Evolutionary conservation across 2,888 invertebrate genomes (phyloP).

Genomic region (Shargacucullia verbasci): DNA sequence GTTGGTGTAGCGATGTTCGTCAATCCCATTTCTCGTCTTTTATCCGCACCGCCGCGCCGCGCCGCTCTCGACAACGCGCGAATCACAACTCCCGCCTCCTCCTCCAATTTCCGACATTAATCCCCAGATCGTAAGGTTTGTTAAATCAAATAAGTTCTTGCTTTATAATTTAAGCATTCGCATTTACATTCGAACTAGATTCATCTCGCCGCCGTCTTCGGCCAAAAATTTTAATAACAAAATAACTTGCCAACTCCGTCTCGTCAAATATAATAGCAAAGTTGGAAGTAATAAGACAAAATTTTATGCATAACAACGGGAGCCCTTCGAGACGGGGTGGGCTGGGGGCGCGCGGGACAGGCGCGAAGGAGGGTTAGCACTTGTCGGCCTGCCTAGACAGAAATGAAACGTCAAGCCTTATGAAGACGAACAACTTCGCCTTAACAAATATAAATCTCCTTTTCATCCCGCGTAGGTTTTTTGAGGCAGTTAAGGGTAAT

Average conservation of each 20-base stretch:
- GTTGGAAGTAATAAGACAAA: constrained; percentile 89
- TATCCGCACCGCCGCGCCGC: constrained; percentile 42
- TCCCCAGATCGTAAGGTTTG: constrained; percentile 82
- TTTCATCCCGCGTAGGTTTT: constrained; percentile 78
- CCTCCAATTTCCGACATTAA: constrained; percentile 80
- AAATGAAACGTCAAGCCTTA: constrained; percentile 87
- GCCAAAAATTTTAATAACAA: constrained; percentile 89
- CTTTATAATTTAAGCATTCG: constrained; percentile 85
- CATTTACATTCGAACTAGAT: constrained; percentile 86
- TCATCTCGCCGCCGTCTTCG: constrained; percentile 74
- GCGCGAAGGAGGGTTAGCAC: constrained; percentile 76
- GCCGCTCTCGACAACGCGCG: constrained; percentile 64
- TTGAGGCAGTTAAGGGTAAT: constrained; percentile 76
- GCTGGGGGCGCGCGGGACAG: constrained; percentile 58
- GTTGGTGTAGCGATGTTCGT: constrained; percentile 51
- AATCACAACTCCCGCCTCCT: constrained; percentile 65
- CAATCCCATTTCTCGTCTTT: constrained; percentile 63
- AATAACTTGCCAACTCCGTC: constrained; percentile 87
- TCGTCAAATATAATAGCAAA: constrained; percentile 88
- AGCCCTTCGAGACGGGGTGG: constrained; percentile 68
- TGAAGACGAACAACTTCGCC: constrained; percentile 87
- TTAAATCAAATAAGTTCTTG: constrained; percentile 86
- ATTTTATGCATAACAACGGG: constrained; percentile 89
- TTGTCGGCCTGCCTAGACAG: constrained; percentile 87
- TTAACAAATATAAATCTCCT: constrained; percentile 87